Evolutionary conservation across 2,113 vertebrate species (phyloP).

Genomic region (Scomber colias): DNA sequence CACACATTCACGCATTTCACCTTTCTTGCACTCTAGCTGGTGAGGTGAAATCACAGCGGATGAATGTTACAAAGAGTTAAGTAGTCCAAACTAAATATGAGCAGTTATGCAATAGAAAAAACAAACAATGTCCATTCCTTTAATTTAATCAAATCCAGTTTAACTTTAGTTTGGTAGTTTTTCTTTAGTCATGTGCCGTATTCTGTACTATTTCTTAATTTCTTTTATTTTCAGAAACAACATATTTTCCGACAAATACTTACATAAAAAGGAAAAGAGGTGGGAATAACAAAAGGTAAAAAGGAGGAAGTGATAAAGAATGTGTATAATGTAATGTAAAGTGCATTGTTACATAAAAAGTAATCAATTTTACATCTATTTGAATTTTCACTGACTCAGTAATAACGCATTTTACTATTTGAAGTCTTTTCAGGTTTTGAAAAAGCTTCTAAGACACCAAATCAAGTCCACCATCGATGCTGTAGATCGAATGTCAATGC

Average conservation of each 20-base stretch:
- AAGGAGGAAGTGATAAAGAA: not conserved
- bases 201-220: not conserved
- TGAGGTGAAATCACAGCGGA: slow-evolving; percentile 53
- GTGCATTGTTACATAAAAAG: not conserved
- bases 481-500: not conserved
- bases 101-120: not conserved
- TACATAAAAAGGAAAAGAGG: not conserved
- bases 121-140: not conserved
- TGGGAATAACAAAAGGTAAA: too few species aligned
- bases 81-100: not conserved
- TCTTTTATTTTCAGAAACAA: not conserved
- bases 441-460: too few species aligned
- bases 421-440: too few species aligned
- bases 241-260: not conserved
- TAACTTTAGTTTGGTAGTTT: not conserved
- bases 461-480: not conserved
- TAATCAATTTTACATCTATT: not conserved
- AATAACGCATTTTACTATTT: not conserved
- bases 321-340: not conserved
- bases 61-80: slow-evolving; percentile 20
- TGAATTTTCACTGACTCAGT: not conserved
- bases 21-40: slow-evolving; percentile 68
- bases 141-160: not conserved
- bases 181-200: not conserved
- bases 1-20: slow-evolving; percentile 78